Conservation (phyloP, 2,797 vertebrate species). For the Mycteria americana region DNA sequence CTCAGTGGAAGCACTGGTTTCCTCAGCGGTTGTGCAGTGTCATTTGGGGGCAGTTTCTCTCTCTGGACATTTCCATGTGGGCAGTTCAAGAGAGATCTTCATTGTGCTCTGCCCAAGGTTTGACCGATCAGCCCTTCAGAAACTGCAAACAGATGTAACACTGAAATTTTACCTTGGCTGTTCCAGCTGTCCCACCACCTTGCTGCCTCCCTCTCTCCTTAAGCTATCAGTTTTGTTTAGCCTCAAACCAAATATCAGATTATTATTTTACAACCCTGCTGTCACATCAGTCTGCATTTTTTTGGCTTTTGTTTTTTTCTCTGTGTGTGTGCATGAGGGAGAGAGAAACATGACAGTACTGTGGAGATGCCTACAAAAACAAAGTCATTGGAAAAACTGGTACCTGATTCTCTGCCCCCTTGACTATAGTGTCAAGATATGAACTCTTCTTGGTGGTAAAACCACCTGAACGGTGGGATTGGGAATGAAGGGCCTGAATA, state of each 20-base stretch:
- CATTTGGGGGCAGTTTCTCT: neutral
- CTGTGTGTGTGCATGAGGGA: neutral
- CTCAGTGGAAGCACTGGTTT: neutral
- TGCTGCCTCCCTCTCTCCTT: neutral
- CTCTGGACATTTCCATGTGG: neutral
- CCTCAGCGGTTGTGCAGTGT: neutral
- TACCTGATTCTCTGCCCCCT: neutral
- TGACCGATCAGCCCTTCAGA: neutral
- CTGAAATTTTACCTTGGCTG: neutral
- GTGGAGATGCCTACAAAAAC: neutral
- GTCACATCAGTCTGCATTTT: neutral
- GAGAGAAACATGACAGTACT: neutral
- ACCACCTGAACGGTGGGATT: neutral
- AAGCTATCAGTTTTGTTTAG: neutral
- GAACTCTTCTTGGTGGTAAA: neutral
- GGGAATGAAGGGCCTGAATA: neutral
- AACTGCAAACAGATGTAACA: neutral
- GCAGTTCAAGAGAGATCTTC: neutral
- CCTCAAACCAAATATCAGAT: neutral
- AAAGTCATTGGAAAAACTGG: neutral
- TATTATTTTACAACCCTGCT: neutral
- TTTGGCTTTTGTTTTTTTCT: neutral
- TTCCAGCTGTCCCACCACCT: neutral
- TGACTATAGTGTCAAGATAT: neutral
- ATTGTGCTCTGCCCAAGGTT: neutral